Evolutionary conservation across 1,140 invertebrate genomes (phyloP).

Genomic region (Pogonomyrmex barbatus): DNA sequence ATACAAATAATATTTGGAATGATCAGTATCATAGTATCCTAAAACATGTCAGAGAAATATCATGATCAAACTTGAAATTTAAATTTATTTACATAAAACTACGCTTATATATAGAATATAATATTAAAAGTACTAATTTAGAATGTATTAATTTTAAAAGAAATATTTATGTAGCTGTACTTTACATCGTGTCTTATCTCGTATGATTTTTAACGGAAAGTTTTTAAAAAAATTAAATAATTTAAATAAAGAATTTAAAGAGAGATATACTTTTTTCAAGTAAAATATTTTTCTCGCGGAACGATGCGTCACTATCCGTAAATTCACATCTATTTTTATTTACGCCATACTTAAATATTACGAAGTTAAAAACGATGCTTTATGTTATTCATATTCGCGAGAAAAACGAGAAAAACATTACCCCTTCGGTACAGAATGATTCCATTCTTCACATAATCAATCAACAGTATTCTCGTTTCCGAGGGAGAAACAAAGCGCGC

Average conservation of each 20-base stretch:
- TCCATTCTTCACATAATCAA: slow-evolving; percentile 14
- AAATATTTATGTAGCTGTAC: neutral
- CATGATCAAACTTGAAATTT: neutral
- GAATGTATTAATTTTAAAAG: neutral
- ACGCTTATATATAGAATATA: neutral
- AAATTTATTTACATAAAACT: neutral
- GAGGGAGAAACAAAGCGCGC: neutral
- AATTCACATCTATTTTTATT: neutral
- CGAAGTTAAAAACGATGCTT: neutral
- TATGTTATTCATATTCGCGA: neutral
- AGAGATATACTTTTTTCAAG: neutral
- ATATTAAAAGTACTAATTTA: neutral
- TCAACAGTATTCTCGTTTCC: neutral
- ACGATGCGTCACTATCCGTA: neutral
- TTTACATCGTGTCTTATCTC: neutral
- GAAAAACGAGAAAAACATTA: neutral
- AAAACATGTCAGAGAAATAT: neutral
- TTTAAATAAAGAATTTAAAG: neutral
- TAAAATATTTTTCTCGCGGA: neutral
- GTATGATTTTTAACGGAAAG: neutral
- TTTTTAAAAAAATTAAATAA: neutral
- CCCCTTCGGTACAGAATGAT: neutral
- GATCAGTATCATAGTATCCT: neutral
- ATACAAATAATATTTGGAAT: neutral
- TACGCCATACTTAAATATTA: neutral